Conservation (phyloP, 2,888 invertebrate species). For the Augochlorella aurata region DNA sequence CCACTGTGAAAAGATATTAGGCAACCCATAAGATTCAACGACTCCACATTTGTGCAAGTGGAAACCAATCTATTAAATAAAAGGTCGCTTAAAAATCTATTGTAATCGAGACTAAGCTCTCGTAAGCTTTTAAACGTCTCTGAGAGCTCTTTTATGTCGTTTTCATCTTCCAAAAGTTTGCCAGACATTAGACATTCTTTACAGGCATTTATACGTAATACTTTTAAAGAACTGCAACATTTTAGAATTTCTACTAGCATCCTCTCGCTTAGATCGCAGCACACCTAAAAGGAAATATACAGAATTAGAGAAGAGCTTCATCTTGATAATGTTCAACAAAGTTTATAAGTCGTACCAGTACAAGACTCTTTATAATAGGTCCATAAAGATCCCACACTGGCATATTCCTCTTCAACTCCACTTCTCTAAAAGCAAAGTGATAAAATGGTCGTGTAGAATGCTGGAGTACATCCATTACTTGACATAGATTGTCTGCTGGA, state of each 20-base stretch:
- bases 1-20: constrained; percentile 88
- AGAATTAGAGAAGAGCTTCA: neutral
- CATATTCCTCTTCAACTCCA: constrained; percentile 83
- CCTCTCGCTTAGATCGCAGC: constrained; percentile 86
- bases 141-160: constrained; percentile 83
- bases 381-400: constrained; percentile 85
- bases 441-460: constrained; percentile 82
- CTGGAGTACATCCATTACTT: constrained; percentile 81
- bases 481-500: constrained; percentile 80
- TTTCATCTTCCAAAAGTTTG: constrained; percentile 85
- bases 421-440: constrained; percentile 84
- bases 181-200: constrained; percentile 90
- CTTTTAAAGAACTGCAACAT: constrained; percentile 84
- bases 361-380: constrained; percentile 84
- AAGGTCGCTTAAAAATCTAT: constrained; percentile 90
- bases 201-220: constrained; percentile 86
- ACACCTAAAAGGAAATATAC: constrained; percentile 67
- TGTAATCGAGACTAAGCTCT: constrained; percentile 85
- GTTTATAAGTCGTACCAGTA: constrained; percentile 79
- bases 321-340: neutral
- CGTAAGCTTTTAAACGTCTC: constrained; percentile 83
- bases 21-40: constrained; percentile 86
- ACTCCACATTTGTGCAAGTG: constrained; percentile 85
- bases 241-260: constrained; percentile 85
- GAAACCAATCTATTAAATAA: constrained; percentile 86